Evolutionary conservation across 2,113 vertebrate genomes (phyloP), one percentile per base, ranked within the genome.

Genomic region (Gorsachius goisagi): DNA sequence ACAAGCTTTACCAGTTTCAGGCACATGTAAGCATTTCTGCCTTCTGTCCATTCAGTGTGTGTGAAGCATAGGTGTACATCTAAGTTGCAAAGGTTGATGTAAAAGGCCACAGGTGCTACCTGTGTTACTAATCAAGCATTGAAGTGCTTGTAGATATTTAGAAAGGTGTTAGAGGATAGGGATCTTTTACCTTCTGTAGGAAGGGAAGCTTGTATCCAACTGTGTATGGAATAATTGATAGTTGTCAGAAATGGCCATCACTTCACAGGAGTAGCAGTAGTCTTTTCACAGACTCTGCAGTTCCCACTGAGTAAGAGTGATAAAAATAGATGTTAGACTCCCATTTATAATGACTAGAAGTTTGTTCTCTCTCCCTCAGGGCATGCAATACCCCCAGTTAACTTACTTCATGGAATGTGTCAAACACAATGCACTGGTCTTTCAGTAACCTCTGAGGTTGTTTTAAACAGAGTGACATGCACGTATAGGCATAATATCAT

Each of bases 1-100:
- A 96, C 80, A 97, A 97, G 72, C 97, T 98, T 69, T 97, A 98
- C 67, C 76, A 75, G 45, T 99, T 99, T 92, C 98, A 98, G 12
- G 94, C 98, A 49, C 97, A 81, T 12, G 99, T 99, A 97, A 98
- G 98, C 12, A 19, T 45, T 53, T 78, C 72, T 64, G 63, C 15
- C 53, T 71, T 56, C 52, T 12, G 3, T 23, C 78, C 4, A 1
- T 59, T 83, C 32, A 20, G 0, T 11, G 21, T 8, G 11, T 56
- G 26, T 19, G 74, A 53, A 16, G 27, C n/a, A 37, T 3, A 58
- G 47, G 9, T n/a, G n/a, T n/a, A 28, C 32, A 56, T 85, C 24
- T 32, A 53, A 66, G 35, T 16, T 85, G 45, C 28, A 60, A 17
- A 80, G 56, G 14, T 10, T 67, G 37, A 68, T 49, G 37, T 64